Evolutionary conservation across 1,140 invertebrate genomes (phyloP).

Genomic region (Arion vulgaris): DNA sequence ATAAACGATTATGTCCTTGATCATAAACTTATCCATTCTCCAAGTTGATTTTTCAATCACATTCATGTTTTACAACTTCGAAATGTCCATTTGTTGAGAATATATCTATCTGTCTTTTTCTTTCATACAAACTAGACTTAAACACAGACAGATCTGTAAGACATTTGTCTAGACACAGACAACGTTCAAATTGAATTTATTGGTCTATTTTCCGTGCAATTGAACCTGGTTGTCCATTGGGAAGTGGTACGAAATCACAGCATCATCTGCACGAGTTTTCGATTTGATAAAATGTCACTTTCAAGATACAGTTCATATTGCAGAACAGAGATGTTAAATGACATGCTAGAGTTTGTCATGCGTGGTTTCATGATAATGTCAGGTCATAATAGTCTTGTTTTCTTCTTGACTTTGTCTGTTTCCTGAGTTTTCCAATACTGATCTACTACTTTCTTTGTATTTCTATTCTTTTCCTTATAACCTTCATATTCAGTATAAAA

Average conservation of each 20-base stretch:
- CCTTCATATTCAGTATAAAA: too few relatives aligned
- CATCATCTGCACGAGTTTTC: not conserved
- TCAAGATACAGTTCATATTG: too few relatives aligned
- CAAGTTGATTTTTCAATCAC: not conserved
- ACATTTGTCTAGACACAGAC: not conserved
- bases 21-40: not conserved
- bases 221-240: not conserved
- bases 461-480: too few relatives aligned
- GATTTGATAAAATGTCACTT: not conserved
- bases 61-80: not conserved
- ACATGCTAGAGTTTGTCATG: too few relatives aligned
- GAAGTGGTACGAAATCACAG: not conserved
- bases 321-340: too few relatives aligned
- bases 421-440: too few relatives aligned
- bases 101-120: not conserved
- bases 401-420: too few relatives aligned
- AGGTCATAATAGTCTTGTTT: too few relatives aligned
- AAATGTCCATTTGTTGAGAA: not conserved
- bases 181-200: conserved; percentile 1
- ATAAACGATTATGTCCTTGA: not conserved
- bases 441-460: too few relatives aligned
- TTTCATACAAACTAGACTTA: not conserved
- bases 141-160: not conserved
- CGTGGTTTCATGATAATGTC: too few relatives aligned
- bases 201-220: conserved; percentile 1